These are phyloP conservation scores for Chiloscyllium punctatum DNA, from an alignment of 2,797 vertebrate species.

Conservation along the genomic window DNA sequence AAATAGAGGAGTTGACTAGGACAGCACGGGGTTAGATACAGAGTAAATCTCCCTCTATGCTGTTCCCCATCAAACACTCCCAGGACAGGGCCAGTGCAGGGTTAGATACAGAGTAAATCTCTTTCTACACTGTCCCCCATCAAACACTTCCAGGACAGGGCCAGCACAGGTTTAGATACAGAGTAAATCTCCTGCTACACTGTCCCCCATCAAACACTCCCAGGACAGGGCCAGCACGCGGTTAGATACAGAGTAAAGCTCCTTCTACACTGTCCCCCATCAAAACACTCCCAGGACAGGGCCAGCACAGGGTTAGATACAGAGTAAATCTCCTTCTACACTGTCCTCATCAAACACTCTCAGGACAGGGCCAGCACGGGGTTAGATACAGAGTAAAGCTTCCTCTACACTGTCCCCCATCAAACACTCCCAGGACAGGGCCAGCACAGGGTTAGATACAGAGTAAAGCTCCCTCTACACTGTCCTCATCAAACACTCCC, in stretches of 20 bases:
- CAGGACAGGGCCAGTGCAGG: background rate
- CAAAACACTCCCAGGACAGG: background rate
- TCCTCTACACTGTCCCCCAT: too few species aligned
- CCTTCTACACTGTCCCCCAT: too few species aligned
- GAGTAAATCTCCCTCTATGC: background rate
- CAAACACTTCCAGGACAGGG: background rate
- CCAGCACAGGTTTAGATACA: background rate
- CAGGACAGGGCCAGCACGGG: background rate
- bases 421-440: too few species aligned
- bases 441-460: too few species aligned
- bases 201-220: too few species aligned
- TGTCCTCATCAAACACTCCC: too few species aligned
- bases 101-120: background rate
- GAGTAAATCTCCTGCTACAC: background rate
- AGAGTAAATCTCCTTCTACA: background rate
- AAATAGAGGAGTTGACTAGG: too few species aligned
- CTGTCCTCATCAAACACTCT: constrained; percentile 9
- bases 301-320: background rate
- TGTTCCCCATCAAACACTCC: background rate
- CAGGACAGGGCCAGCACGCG: too few species aligned
- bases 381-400: background rate
- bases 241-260: too few species aligned
- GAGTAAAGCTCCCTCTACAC: too few species aligned
- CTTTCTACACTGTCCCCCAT: background rate
- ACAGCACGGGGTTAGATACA: background rate